phyloP scores from a whole-genome alignment of 2,888 invertebrate species.

The Halictus ligatus region DNA sequence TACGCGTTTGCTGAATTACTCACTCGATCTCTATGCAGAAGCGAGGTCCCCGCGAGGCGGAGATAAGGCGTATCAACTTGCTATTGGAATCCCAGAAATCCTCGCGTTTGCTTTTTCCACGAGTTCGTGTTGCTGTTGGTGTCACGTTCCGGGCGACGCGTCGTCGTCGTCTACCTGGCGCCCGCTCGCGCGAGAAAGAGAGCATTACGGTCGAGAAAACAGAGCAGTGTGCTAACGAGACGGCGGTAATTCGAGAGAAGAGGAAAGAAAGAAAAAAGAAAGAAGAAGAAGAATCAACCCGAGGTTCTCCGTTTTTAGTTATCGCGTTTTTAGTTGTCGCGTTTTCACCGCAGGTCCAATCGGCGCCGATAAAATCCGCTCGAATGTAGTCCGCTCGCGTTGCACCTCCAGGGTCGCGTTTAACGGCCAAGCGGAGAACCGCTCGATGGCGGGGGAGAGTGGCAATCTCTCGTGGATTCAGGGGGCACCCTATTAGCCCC shows the following conservation, averaged over 20 bases:
- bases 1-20: neutral
- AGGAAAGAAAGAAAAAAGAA: neutral
- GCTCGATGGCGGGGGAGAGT: neutral
- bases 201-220: neutral
- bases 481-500: conserved; percentile 38
- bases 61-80: neutral
- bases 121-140: neutral
- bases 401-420: neutral
- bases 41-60: neutral
- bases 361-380: neutral
- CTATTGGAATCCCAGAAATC: neutral
- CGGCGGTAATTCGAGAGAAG: neutral
- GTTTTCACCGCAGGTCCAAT: neutral
- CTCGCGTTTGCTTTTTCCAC: neutral
- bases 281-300: too few relatives aligned
- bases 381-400: neutral
- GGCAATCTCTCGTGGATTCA: conserved; percentile 29
- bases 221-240: neutral
- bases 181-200: neutral
- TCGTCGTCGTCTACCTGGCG: neutral
- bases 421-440: neutral
- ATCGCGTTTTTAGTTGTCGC: neutral
- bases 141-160: neutral
- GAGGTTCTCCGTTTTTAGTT: neutral
- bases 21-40: neutral